Evolutionary conservation across 2,888 invertebrate species (phyloP).

Genomic region (Euplexia lucipara): DNA sequence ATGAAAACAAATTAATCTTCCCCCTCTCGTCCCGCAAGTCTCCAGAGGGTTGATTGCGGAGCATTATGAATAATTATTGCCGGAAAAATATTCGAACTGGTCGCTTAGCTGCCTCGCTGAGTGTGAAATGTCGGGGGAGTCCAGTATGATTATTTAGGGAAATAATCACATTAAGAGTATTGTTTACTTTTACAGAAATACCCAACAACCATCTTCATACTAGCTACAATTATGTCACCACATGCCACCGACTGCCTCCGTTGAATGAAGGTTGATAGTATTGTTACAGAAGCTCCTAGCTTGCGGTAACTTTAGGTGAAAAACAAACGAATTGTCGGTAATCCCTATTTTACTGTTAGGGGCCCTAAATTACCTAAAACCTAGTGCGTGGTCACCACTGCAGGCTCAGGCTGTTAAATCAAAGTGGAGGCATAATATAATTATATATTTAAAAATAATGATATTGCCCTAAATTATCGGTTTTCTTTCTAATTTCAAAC

Average conservation of each 20-base stretch:
- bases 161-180: constrained; percentile 8
- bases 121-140: constrained; percentile 18
- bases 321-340: too few relatives aligned
- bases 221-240: neutral
- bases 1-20: constrained; percentile 68
- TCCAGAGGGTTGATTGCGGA: constrained; percentile 29
- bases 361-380: too few relatives aligned
- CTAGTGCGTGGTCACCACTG: too few relatives aligned
- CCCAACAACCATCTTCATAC: neutral
- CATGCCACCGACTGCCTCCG: too few relatives aligned
- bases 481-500: too few relatives aligned
- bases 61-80: constrained; percentile 55
- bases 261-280: neutral
- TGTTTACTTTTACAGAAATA: neutral
- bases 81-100: constrained; percentile 45
- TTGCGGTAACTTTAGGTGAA: neutral
- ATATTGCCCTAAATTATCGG: too few relatives aligned
- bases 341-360: too few relatives aligned
- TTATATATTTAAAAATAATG: too few relatives aligned
- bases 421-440: too few relatives aligned
- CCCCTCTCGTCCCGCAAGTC: neutral
- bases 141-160: constrained; percentile 10
- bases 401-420: too few relatives aligned
- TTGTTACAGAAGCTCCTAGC: neutral
- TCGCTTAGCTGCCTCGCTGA: constrained; percentile 29